phyloP scores from a whole-genome alignment of 2,113 vertebrate genomes.

The Sorex araneus region DNA sequence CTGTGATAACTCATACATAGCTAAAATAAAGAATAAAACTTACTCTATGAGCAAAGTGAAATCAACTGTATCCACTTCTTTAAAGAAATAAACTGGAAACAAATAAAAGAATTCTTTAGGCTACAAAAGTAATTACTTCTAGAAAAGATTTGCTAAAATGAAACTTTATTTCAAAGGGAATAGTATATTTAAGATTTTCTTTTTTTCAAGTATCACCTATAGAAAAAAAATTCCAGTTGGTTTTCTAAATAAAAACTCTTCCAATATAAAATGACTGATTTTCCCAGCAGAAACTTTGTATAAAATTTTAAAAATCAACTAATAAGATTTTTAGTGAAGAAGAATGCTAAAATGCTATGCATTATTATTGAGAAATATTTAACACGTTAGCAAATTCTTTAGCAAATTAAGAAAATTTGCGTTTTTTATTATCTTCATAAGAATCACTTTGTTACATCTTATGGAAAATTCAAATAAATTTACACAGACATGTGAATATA shows the following conservation, averaged over 20 bases:
- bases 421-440: neutral
- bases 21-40: neutral
- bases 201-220: slow-evolving; percentile 30
- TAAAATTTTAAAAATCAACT: neutral
- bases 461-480: neutral
- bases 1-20: neutral
- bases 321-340: neutral
- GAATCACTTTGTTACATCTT: neutral
- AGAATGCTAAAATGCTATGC: neutral
- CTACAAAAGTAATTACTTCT: neutral
- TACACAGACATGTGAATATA: neutral
- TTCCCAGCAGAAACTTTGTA: neutral
- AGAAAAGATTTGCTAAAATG: slow-evolving; percentile 37
- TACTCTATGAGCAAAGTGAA: neutral
- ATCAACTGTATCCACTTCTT: neutral
- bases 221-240: neutral
- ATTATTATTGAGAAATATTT: neutral
- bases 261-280: neutral
- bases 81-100: slow-evolving; percentile 6
- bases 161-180: slow-evolving; percentile 27
- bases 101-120: slow-evolving; percentile 1
- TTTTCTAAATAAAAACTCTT: neutral
- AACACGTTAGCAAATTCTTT: neutral
- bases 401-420: neutral
- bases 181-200: slow-evolving; percentile 56